Base-by-base conservation (phyloP, 2,113 vertebrate species). In the Crypturellus undulatus region DNA sequence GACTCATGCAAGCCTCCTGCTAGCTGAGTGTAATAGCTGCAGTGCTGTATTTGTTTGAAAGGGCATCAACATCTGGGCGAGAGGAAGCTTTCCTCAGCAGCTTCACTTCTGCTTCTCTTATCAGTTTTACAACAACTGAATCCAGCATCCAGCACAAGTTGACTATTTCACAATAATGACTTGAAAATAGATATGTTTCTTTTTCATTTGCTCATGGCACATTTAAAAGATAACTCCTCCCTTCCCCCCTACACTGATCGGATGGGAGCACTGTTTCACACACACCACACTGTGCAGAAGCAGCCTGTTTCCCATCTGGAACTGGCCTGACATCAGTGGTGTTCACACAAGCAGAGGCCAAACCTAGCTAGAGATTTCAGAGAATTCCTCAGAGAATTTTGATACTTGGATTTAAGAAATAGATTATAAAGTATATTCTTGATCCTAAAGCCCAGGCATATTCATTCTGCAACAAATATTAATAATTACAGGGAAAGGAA, bases 41-140 rank as follows among this genome's bases (percentile, higher is more conserved):
- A 49, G 26, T 17, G 38, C 52, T 70, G 24, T 38, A 67, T 47
- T 56, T 71, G 49, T 68, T 18, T 82, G n/a, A 84, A 76, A 84
- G 45, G 20, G 24, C n/a, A 76, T 21, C 6, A 9, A 67, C 79
- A 34, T 60, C 1, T 71, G 34, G 26, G 65, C 25, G 81, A 72
- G 60, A 78, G 45, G 26, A 84, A 81, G 30, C 21, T 92, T 58
- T 90, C 78, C 64, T 79, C 80, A 95, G 84, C 68, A 89, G 58
- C 95, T 97, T 95, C 58, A 88, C 78, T 95, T 97, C 92, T 95
- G 65, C 56, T 92, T 93, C 58, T 81, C 40, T 30, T 56, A 11
- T 34, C 47, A 77, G 75, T 76, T 70, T 94, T 43, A 56, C 12
- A 77, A 60, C 80, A 91, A 81, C 30, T 28, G 82, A 91, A 87